Conservation (phyloP, 1,140 invertebrate species). For the Leptoteleia sp. region DNA sequence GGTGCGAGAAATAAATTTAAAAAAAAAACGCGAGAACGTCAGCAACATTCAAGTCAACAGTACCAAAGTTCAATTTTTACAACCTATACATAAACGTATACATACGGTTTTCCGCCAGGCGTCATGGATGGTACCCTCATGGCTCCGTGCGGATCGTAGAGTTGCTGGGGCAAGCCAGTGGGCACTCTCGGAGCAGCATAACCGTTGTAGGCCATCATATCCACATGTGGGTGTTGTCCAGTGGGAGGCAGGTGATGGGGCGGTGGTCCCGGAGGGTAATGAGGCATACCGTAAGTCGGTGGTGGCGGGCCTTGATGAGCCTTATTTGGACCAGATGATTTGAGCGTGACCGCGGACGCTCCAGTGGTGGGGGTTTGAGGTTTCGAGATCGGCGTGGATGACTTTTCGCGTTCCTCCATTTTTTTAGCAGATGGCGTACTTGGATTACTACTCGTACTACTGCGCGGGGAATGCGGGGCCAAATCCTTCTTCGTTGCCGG, state of each 20-base stretch:
- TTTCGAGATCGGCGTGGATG: slow-evolving; percentile 94
- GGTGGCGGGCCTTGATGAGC: slow-evolving; percentile 67
- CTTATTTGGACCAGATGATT: slow-evolving; percentile 77
- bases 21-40: too few relatives aligned
- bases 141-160: slow-evolving; percentile 85
- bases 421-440: slow-evolving; percentile 89
- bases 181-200: slow-evolving; percentile 76
- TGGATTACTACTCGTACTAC: slow-evolving; percentile 89
- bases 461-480: slow-evolving; percentile 84
- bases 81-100: too few relatives aligned
- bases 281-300: slow-evolving; percentile 71
- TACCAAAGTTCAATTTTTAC: too few relatives aligned
- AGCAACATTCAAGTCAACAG: too few relatives aligned
- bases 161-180: slow-evolving; percentile 73
- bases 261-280: slow-evolving; percentile 72
- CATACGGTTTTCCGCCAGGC: slow-evolving; percentile 94
- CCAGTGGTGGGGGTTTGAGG: slow-evolving; percentile 92
- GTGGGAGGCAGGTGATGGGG: slow-evolving; percentile 75
- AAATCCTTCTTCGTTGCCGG: slow-evolving; percentile 83
- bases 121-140: slow-evolving; percentile 83
- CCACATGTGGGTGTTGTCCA: slow-evolving; percentile 71
- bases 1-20: too few relatives aligned
- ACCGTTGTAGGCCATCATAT: slow-evolving; percentile 78
- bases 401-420: slow-evolving; percentile 88
- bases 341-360: slow-evolving; percentile 77